These are phyloP conservation scores for Nipponacmea schrenckii DNA, from an alignment of 2,888 invertebrate species.

Conservation along the genomic window DNA sequence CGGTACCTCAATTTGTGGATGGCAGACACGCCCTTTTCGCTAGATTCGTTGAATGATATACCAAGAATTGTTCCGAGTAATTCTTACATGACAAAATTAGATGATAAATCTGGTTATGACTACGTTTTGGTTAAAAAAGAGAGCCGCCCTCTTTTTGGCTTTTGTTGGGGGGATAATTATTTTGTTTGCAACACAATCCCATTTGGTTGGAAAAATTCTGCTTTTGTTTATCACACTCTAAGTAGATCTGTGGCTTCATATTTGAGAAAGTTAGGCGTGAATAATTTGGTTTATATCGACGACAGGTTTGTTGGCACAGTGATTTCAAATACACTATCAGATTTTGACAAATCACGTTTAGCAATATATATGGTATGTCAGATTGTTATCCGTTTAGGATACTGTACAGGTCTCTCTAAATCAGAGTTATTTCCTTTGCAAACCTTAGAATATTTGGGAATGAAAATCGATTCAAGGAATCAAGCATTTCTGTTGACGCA, in stretches of 20 bases:
- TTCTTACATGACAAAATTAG: too few species aligned
- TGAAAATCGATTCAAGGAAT: neutral
- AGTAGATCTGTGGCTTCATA: neutral
- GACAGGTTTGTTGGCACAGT: neutral
- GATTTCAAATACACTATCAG: too few species aligned
- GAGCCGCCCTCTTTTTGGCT: neutral
- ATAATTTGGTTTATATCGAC: conserved; percentile 1
- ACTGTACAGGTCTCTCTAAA: neutral
- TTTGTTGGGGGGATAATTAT: neutral
- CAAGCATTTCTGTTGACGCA: too few species aligned
- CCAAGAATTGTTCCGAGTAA: neutral
- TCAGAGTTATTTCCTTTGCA: neutral
- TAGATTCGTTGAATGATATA: neutral
- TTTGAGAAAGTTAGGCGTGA: neutral
- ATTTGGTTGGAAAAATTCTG: conserved; percentile 1
- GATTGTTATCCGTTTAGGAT: neutral
- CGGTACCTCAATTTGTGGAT: neutral
- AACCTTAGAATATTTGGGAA: neutral
- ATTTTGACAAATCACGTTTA: too few species aligned
- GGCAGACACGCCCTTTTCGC: neutral
- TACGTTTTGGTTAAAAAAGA: neutral
- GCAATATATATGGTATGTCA: too few species aligned
- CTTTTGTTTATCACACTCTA: neutral
- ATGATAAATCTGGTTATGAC: too few species aligned
- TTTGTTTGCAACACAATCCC: neutral